Conservation (phyloP, 2,888 invertebrate species). For the Pristionchus japonicus region DNA sequence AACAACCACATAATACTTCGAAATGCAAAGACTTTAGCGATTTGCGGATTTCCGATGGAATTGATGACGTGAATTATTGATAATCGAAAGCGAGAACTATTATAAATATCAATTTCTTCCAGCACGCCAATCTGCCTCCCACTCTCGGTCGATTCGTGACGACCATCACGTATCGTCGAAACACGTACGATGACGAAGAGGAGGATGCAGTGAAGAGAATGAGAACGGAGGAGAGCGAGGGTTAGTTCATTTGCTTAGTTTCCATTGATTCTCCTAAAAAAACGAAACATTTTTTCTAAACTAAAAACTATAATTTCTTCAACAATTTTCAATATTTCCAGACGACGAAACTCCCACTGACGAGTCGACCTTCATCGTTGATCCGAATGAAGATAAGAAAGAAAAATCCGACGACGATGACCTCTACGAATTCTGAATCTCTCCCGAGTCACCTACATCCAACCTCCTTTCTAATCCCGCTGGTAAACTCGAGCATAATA, state of each 20-base stretch:
- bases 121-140: not conserved
- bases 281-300: no score
- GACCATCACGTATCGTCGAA: not conserved
- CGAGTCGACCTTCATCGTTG: not conserved
- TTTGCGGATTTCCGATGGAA: no score
- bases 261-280: no score
- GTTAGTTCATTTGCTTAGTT: not conserved
- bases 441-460: not conserved
- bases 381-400: not conserved
- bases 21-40: no score
- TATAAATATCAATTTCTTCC: not conserved
- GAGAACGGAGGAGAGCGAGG: slow-evolving; percentile 1
- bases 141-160: not conserved
- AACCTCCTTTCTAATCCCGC: no score
- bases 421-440: not conserved
- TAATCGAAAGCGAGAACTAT: not conserved
- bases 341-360: not conserved
- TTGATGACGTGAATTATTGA: not conserved
- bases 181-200: not conserved
- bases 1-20: not conserved
- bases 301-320: no score
- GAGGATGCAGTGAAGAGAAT: not conserved
- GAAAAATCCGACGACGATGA: not conserved
- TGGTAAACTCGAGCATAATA: no score
- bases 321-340: not conserved